Percentiles rank a stretch among this genome's conserved stretches.
These are phyloP conservation scores for Sebastes minor DNA, from an alignment of 2,797 vertebrate species.

Conservation along the genomic window DNA sequence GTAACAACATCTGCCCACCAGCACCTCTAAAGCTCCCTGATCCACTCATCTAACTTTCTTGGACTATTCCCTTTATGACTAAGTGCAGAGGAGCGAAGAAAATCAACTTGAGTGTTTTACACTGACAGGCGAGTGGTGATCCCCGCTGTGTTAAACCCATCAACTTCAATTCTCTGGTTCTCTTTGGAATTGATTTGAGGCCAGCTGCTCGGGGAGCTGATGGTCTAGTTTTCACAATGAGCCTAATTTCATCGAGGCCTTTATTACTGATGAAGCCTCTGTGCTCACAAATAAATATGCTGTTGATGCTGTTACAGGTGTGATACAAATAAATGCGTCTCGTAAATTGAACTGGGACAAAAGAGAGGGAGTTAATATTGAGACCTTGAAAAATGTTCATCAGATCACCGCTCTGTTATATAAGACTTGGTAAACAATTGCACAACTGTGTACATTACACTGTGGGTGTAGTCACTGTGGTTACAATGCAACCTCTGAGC, in stretches of 20 bases:
- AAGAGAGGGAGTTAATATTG: background rate
- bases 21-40: background rate
- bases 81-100: background rate
- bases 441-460: background rate
- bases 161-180: constrained; percentile 14
- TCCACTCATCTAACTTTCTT: background rate
- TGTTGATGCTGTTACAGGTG: background rate
- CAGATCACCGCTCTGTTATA: background rate
- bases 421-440: background rate
- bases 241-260: constrained; percentile 15
- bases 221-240: constrained; percentile 44
- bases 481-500: background rate
- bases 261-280: background rate
- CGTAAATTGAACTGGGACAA: background rate
- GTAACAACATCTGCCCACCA: background rate
- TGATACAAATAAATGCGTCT: background rate
- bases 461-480: background rate
- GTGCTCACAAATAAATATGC: background rate
- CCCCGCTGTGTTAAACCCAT: constrained; percentile 22
- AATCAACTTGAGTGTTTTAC: background rate
- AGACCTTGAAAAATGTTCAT: background rate
- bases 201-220: constrained; percentile 29
- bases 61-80: background rate
- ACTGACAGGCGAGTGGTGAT: constrained; percentile 16
- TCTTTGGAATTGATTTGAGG: constrained; percentile 41